These are phyloP conservation scores for Cassiopea andromeda DNA, from an alignment of 30 jellyfish, hydroid and myxozoan genomes.

Conservation along the genomic window DNA sequence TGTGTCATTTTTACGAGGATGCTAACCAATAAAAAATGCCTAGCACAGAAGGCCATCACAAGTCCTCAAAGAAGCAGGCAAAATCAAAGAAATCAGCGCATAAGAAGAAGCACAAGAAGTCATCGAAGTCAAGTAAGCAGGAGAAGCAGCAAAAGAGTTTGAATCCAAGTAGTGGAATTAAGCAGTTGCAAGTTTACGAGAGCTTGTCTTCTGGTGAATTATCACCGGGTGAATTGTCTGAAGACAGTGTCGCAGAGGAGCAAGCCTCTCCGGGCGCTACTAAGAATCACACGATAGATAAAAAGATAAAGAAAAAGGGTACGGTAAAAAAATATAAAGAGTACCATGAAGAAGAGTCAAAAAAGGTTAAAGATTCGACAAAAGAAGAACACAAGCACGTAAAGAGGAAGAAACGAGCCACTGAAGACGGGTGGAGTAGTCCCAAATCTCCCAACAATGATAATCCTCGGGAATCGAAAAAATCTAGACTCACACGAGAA, in stretches of 20 bases:
- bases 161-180: slow-evolving; percentile 57
- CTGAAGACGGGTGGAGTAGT: slow-evolving; percentile 26
- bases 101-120: slow-evolving; percentile 75
- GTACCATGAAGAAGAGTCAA: slow-evolving; percentile 10
- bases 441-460: slow-evolving; percentile 44
- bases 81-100: slow-evolving; percentile 57
- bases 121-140: slow-evolving; percentile 55
- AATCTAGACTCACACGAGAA: slow-evolving; percentile 22
- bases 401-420: slow-evolving; percentile 38
- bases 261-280: slow-evolving; percentile 2
- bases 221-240: slow-evolving; percentile 72
- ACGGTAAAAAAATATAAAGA: slow-evolving; percentile 33
- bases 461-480: slow-evolving; percentile 45
- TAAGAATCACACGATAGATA: slow-evolving; percentile 43
- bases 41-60: slow-evolving; percentile 80
- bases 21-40: slow-evolving; percentile 85
- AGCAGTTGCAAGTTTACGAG: slow-evolving; percentile 81
- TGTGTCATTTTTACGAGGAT: slow-evolving; percentile 66
- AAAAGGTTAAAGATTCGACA: slow-evolving; percentile 27
- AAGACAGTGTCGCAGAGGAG: slow-evolving; percentile 46
- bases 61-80: slow-evolving; percentile 53
- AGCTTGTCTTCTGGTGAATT: slow-evolving; percentile 80
- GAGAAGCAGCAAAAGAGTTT: slow-evolving; percentile 31
- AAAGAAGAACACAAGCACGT: slow-evolving; percentile 21
- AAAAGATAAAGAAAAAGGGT: slow-evolving; percentile 57